These are phyloP conservation scores for Crotalus adamanteus DNA, from an alignment of 2,797 vertebrate species.

Conservation along the genomic window DNA sequence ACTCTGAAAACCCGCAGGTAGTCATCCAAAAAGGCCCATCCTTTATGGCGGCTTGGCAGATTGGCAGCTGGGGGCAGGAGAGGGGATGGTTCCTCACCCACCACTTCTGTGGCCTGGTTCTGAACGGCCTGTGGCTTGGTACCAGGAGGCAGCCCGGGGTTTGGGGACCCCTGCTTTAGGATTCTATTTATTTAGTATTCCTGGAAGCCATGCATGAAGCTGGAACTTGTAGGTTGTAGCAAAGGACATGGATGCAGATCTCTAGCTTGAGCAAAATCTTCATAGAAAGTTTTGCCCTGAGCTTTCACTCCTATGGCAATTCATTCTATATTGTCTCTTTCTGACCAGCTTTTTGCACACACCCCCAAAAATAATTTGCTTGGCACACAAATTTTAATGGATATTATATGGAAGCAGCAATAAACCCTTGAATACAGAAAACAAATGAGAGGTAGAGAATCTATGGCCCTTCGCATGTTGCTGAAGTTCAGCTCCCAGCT, in stretches of 20 bases:
- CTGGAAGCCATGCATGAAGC: background rate
- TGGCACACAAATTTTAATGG: background rate
- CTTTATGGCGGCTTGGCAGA: background rate
- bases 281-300: background rate
- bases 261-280: background rate
- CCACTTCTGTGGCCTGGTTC: too few species aligned
- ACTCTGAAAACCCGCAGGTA: background rate
- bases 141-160: fast-evolving
- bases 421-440: background rate
- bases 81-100: too few species aligned
- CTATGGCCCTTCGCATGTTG: background rate
- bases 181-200: background rate
- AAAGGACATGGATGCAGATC: background rate
- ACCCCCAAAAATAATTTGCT: background rate
- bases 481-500: background rate
- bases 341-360: background rate
- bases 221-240: background rate
- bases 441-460: background rate
- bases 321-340: background rate
- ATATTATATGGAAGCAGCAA: background rate
- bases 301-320: background rate
- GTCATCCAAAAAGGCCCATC: background rate
- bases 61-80: too few species aligned
- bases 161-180: background rate
- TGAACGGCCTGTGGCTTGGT: too few species aligned